phyloP scores from a whole-genome alignment of 1,140 invertebrate genomes.

The Drosophila bipectinata region DNA sequence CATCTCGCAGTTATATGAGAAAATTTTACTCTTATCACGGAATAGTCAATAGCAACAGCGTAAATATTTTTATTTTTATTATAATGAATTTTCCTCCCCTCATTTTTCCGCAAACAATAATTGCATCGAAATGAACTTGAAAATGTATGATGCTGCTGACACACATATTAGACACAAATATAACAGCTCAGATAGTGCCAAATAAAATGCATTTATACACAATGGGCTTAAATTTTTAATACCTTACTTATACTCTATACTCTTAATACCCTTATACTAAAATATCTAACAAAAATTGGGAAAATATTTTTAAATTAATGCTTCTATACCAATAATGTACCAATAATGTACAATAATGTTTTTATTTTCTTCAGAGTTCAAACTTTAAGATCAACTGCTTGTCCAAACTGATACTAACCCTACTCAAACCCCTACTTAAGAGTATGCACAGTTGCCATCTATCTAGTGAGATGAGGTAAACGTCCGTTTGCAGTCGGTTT shows the following conservation, averaged over 20 bases:
- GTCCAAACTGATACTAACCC: background rate
- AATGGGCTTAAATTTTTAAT: too few relatives aligned
- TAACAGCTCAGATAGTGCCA: conserved; percentile 44
- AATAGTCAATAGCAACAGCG: conserved; percentile 3
- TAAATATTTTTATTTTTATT: conserved; percentile 14
- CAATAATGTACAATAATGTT: too few relatives aligned
- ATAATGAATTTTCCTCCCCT: conserved; percentile 4
- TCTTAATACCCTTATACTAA: too few relatives aligned
- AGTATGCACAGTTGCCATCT: conserved; percentile 20
- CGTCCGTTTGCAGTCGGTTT: conserved; percentile 24
- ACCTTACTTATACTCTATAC: too few relatives aligned
- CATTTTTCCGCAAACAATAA: conserved; percentile 18
- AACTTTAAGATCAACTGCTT: background rate
- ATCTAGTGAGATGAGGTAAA: conserved; percentile 10
- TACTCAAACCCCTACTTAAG: background rate
- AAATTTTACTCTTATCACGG: background rate
- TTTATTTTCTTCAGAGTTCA: too few relatives aligned
- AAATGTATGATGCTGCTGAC: conserved; percentile 10
- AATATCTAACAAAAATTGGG: too few relatives aligned
- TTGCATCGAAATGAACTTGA: conserved; percentile 24
- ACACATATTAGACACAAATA: conserved; percentile 15
- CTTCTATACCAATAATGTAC: too few relatives aligned
- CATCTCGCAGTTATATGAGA: background rate
- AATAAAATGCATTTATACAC: too few relatives aligned
- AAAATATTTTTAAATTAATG: too few relatives aligned